Base-by-base conservation (phyloP, 1,140 invertebrate species). In the Lepidurus packardi region DNA sequence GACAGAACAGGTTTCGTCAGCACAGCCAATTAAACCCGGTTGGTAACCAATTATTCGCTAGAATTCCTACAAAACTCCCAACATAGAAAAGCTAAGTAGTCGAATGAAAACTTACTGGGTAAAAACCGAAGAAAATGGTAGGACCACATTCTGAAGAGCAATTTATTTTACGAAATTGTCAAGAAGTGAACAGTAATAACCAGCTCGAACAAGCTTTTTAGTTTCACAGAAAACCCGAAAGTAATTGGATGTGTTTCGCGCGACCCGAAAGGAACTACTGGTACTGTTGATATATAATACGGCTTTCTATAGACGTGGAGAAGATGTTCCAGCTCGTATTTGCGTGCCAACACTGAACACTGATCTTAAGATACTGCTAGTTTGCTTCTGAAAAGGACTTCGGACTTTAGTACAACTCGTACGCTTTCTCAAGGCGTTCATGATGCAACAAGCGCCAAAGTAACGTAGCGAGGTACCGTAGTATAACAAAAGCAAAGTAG, bases 121-220 rank as follows among this genome's bases (percentile, higher is more conserved):
- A 65, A 16, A 65, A 65, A 65, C 16, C 53, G 53, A 65, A 65
- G 53, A 65, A 65, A 65, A 65, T 65, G n/a, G 13, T 65, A 65
- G 9, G 53, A 65, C 53, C 53, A 65, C 53, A 65, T 65, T 16
- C 21, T 65, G 2, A 16, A 21, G 16, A 65, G 21, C 13, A n/a
- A n/a, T 16, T 65, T 16, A 21, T 21, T 65, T 9, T 11, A 21
- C 10, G 13, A 9, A 13, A 65, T 21, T 65, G 53, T 65, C 34
- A 21, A 1, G 53, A 65, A 65, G 53, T 65, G n/a, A 65, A 65
- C 16, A 3, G 2, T 34, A 47, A 16, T 65, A 65, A 65, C 53
- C 8, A 21, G 53, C 21, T 65, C 53, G 16, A 65, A 65, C 53
- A 65, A 65, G 13, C 53, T 65, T 65, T 34, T 34, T 65, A 4